Percentiles rank a stretch among this genome's conserved stretches.
Conservation (phyloP, 2,888 invertebrate genomes). For the Dendrolimus pini region DNA sequence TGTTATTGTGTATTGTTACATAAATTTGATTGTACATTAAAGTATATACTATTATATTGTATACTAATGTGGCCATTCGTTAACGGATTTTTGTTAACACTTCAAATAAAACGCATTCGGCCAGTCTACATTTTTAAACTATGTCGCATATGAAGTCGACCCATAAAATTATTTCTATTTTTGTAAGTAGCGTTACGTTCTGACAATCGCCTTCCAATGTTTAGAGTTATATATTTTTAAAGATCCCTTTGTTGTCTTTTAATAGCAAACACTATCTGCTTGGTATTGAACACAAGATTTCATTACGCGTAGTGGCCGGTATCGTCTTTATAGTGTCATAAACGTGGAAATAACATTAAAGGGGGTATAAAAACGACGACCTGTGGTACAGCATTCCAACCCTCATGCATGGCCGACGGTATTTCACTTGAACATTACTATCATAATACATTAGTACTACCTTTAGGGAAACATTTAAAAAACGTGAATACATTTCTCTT, state of each 20-base stretch:
- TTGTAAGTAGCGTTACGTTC: no score
- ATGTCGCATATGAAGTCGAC: no score
- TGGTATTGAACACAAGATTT: slow-evolving; percentile 71
- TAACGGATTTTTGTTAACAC: no score
- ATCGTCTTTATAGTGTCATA: slow-evolving; percentile 74
- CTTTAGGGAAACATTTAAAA: neutral
- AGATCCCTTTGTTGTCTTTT: slow-evolving; percentile 26
- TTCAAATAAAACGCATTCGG: no score
- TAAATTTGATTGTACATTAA: no score
- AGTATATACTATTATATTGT: no score
- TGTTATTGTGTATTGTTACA: no score
- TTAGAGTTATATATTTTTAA: slow-evolving; percentile 5
- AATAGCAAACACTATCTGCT: slow-evolving; percentile 36
- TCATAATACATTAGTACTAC: neutral
- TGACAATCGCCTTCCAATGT: no score
- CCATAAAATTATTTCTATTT: no score
- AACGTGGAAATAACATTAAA: slow-evolving; percentile 73
- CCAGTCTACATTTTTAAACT: no score
- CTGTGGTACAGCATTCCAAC: slow-evolving; percentile 67
- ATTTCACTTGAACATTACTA: neutral
- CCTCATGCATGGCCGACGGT: slow-evolving; percentile 23
- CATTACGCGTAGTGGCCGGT: slow-evolving; percentile 74
- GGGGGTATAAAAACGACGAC: slow-evolving; percentile 67
- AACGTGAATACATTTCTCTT: no score
- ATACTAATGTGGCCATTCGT: no score